A percentile compares a stretch with the other conserved stretches of the same genome.
These are phyloP conservation scores for Serrognathus titanus DNA, from an alignment of 2,888 invertebrate genomes.

Conservation along the genomic window DNA sequence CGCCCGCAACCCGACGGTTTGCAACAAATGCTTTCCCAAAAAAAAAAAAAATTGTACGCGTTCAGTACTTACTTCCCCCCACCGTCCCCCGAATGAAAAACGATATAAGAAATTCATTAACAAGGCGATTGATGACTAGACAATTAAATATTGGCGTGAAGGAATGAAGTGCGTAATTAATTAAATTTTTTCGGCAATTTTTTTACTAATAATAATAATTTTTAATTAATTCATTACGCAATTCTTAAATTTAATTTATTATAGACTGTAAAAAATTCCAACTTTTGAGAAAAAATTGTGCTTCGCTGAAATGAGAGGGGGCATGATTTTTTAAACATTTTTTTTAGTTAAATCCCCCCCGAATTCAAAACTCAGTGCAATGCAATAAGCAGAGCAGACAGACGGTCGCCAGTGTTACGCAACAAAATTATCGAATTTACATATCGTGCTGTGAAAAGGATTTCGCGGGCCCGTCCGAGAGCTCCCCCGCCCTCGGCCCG, in stretches of 20 bases:
- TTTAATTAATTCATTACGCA: no score
- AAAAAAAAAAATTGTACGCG: no score
- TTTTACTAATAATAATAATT: background rate
- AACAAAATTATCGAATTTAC: conserved; percentile 43
- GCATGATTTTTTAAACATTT: background rate
- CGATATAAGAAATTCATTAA: conserved; percentile 11
- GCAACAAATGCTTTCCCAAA: no score
- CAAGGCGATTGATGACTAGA: conserved; percentile 10
- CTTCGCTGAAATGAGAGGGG: no score
- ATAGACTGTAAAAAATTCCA: no score
- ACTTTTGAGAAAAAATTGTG: no score
- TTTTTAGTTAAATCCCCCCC: background rate
- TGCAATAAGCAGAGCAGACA: conserved; percentile 29
- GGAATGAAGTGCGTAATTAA: background rate
- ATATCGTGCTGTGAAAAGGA: conserved; percentile 47
- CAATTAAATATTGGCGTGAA: background rate
- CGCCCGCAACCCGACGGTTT: no score
- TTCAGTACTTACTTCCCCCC: no score
- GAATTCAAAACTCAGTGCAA: conserved; percentile 31
- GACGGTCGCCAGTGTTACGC: conserved; percentile 25
- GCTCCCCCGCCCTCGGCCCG: background rate
- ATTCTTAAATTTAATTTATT: no score
- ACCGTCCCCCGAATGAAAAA: background rate
- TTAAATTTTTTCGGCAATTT: no score
- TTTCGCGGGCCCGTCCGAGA: conserved; percentile 11